Conservation (phyloP, 2,113 vertebrate species). For the Sinocyclocheilus anophthalmus region DNA sequence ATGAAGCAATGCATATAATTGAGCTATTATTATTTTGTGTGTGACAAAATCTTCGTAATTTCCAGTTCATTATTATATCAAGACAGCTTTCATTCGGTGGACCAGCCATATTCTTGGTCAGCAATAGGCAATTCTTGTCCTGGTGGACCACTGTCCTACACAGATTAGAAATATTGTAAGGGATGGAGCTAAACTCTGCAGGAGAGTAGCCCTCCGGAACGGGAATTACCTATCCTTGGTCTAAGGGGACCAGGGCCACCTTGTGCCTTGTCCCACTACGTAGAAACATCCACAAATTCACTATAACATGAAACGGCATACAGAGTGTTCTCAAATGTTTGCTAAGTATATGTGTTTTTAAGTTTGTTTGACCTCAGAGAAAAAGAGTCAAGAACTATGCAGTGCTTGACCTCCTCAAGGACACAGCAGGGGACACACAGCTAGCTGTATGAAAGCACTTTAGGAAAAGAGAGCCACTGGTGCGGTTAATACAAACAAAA, state of each 20-base stretch:
- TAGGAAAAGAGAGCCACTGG: slow-evolving; percentile 76
- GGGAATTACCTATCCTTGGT: background rate
- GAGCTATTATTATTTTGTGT: background rate
- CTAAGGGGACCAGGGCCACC: background rate
- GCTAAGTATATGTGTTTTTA: background rate
- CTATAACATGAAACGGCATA: background rate
- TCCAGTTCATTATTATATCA: background rate
- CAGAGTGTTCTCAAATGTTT: background rate
- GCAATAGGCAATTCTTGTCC: background rate
- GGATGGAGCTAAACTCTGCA: background rate
- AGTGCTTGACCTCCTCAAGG: slow-evolving; percentile 75
- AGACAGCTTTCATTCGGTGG: background rate
- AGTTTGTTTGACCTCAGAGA: slow-evolving; percentile 43
- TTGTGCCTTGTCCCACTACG: background rate
- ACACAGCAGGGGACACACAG: slow-evolving; percentile 63
- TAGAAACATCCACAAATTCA: background rate
- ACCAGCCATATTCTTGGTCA: background rate
- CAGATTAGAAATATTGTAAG: background rate
- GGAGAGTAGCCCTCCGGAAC: background rate
- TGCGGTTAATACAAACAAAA: slow-evolving; percentile 73
- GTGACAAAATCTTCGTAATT: background rate
- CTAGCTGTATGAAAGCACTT: slow-evolving; percentile 72
- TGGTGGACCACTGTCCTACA: background rate
- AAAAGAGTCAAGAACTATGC: slow-evolving; percentile 72
- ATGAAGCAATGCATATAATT: no score